Conservation (phyloP, 2,797 vertebrate genomes). For the Pantherophis vulpinus region DNA sequence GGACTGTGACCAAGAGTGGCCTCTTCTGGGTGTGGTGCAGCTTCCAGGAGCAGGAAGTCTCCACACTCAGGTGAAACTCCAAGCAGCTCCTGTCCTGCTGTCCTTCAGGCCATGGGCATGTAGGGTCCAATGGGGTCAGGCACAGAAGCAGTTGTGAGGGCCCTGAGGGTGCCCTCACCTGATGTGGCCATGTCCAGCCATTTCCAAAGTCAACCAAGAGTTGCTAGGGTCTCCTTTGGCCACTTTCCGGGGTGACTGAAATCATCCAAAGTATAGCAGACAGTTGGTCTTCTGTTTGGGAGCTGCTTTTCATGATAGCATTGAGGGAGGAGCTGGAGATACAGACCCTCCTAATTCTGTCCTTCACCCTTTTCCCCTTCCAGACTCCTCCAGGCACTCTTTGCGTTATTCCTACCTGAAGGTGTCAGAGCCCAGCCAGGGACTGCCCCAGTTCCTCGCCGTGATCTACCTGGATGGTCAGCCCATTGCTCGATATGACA, state of each 20-base stretch:
- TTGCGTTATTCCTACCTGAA: background rate
- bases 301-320: background rate
- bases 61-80: too few relatives aligned
- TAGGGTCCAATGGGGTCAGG: too few relatives aligned
- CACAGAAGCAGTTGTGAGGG: too few relatives aligned
- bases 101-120: too few relatives aligned
- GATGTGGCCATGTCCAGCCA: background rate
- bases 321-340: background rate
- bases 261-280: too few relatives aligned
- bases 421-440: background rate
- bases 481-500: background rate
- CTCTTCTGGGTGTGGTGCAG: too few relatives aligned
- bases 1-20: too few relatives aligned
- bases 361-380: background rate
- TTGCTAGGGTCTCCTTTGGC: too few relatives aligned
- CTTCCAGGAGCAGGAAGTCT: background rate
- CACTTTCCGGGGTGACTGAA: too few relatives aligned
- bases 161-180: too few relatives aligned
- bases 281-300: background rate
- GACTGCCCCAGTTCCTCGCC: background rate
- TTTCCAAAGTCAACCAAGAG: too few relatives aligned
- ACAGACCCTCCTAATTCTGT: background rate
- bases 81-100: too few relatives aligned
- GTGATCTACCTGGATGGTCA: background rate
- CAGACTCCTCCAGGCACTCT: background rate